Percentiles rank a stretch among this genome's conserved stretches.
phyloP scores from a whole-genome alignment of 2,797 vertebrate species.

The Phataginus tricuspis region DNA sequence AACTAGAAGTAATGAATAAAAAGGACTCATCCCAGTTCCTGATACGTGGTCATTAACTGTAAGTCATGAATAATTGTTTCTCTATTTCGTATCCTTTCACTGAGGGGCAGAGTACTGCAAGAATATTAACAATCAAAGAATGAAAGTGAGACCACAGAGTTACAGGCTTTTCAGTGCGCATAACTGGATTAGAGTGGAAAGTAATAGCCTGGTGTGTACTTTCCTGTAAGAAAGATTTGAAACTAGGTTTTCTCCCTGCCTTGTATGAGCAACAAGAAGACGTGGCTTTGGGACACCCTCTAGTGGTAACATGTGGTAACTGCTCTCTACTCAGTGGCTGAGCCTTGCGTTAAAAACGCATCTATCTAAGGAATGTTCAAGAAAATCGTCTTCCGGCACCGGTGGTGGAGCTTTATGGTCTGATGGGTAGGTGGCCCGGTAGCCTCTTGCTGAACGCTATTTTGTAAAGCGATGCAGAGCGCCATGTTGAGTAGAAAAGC shows the following conservation, averaged over 20 bases:
- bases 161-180: not conserved
- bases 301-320: not conserved
- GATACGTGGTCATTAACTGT: not conserved
- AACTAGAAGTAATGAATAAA: not conserved
- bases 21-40: not conserved
- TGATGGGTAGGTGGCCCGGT: not conserved
- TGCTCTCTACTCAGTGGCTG: not conserved
- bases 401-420: not conserved
- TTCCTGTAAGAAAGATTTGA: not conserved
- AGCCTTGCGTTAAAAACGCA: not conserved
- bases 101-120: not conserved
- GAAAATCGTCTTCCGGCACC: not conserved
- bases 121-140: not conserved
- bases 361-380: too few relatives aligned
- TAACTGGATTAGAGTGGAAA: not conserved
- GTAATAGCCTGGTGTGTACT: not conserved
- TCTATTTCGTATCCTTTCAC: not conserved
- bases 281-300: not conserved
- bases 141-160: not conserved
- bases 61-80: not conserved
- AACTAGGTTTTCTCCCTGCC: not conserved
- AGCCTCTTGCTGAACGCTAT: not conserved
- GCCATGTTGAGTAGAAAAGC: not conserved
- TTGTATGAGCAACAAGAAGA: rapidly evolving
- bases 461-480: not conserved